These are phyloP conservation scores for Drosophila trapezifrons DNA, from an alignment of 1,140 invertebrate genomes.

Conservation along the genomic window DNA sequence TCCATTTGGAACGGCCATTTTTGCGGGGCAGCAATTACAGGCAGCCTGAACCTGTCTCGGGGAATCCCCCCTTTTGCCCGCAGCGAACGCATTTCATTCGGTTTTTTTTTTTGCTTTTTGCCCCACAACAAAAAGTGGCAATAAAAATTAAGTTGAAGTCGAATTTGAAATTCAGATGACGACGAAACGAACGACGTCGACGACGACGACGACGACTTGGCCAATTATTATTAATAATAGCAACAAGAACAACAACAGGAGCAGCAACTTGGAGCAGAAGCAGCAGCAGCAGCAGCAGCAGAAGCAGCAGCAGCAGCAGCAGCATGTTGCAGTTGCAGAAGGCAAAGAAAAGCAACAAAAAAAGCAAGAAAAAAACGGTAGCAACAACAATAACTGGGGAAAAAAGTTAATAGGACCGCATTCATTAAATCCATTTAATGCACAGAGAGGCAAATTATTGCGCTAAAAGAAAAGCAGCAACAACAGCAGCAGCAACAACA, in stretches of 20 bases:
- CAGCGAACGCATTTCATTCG: conserved; percentile 48
- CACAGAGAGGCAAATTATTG: conserved; percentile 83
- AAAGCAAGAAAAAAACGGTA: conserved; percentile 10
- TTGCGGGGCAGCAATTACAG: conserved; percentile 57
- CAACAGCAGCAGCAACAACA: conserved; percentile 30
- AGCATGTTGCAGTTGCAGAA: conserved; percentile 46
- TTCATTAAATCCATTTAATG: conserved; percentile 84
- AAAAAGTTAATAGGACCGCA: conserved; percentile 84
- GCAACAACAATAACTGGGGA: conserved; percentile 41
- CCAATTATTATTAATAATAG: conserved; percentile 76
- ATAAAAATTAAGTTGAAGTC: conserved; percentile 75
- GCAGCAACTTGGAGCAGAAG: conserved; percentile 22
- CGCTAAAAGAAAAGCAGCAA: conserved; percentile 61
- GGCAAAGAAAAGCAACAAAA: conserved; percentile 32
- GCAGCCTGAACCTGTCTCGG: conserved; percentile 45
- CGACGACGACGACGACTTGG: conserved; percentile 53
- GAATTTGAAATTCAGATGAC: conserved; percentile 79
- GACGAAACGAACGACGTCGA: conserved; percentile 28
- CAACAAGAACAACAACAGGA: conserved; percentile 52
- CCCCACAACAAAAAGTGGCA: conserved; percentile 56
- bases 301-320: conserved; percentile 24
- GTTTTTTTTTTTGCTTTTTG: conserved; percentile 8
- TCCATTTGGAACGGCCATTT: conserved; percentile 64
- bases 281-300: conserved; percentile 38
- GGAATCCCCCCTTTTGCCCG: background rate